A percentile compares a stretch with the other conserved stretches of the same genome.
phyloP scores from a whole-genome alignment of 2,888 invertebrate genomes.

The Nemurella pictetii region DNA sequence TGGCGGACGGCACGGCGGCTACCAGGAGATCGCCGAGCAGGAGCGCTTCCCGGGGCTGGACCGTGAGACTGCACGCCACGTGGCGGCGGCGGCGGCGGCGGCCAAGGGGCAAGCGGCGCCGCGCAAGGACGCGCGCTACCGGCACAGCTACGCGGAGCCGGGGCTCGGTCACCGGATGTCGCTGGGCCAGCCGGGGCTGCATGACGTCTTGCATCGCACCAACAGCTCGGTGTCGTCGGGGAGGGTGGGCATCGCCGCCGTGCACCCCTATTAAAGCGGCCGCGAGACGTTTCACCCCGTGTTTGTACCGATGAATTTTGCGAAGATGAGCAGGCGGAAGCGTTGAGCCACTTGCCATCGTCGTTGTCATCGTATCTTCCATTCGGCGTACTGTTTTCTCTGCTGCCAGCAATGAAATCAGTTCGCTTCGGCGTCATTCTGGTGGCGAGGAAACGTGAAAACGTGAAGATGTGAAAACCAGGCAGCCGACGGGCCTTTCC shows the following conservation, averaged over 20 bases:
- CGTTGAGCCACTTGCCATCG: too few relatives aligned
- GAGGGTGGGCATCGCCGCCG: constrained; percentile 46
- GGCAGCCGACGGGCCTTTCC: too few relatives aligned
- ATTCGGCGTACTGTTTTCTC: too few relatives aligned
- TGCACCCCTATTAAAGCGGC: constrained; percentile 45
- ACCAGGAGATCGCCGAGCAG: constrained; percentile 58
- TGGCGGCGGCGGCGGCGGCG: background rate
- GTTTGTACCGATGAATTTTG: too few relatives aligned
- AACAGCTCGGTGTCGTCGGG: constrained; percentile 45
- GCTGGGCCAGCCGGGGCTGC: constrained; percentile 38
- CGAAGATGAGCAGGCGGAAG: too few relatives aligned
- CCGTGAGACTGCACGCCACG: constrained; percentile 52
- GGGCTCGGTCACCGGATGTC: background rate
- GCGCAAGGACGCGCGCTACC: constrained; percentile 45
- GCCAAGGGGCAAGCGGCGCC: constrained; percentile 16
- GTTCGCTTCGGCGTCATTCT: too few relatives aligned
- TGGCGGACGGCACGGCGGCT: constrained; percentile 43
- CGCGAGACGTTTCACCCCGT: background rate
- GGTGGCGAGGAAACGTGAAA: too few relatives aligned
- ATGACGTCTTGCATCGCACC: constrained; percentile 45
- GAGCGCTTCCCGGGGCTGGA: constrained; percentile 60
- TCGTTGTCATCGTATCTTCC: too few relatives aligned
- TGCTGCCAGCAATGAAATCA: too few relatives aligned
- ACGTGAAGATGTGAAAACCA: too few relatives aligned
- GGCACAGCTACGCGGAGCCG: constrained; percentile 71